Conservation (phyloP, 1,140 invertebrate genomes). For the Andricus grossulariae region DNA sequence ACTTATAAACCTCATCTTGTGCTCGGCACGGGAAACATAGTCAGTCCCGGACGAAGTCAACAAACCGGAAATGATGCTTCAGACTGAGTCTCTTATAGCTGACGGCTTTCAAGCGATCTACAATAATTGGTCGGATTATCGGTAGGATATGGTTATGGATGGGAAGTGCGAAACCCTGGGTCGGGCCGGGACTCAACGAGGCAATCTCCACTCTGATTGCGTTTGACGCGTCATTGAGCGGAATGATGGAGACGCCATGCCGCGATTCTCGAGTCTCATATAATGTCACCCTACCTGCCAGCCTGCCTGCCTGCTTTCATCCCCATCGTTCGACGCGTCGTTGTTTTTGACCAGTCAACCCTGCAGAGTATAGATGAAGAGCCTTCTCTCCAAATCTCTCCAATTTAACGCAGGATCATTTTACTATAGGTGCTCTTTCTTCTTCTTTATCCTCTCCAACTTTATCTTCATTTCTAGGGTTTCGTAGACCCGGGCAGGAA, state of each 20-base stretch:
- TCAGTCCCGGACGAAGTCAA: constrained; percentile 40
- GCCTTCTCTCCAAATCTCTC: not conserved
- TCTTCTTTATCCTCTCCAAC: too few relatives aligned
- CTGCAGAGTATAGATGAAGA: not conserved
- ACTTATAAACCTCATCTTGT: constrained; percentile 28
- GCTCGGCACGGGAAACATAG: constrained; percentile 22
- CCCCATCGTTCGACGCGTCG: not conserved
- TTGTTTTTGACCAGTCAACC: constrained; percentile 19
- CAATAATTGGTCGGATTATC: constrained; percentile 69
- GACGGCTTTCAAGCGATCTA: constrained; percentile 53
- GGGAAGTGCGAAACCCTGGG: constrained; percentile 55
- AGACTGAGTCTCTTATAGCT: constrained; percentile 42
- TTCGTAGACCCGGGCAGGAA: too few relatives aligned
- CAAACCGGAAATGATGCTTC: constrained; percentile 56
- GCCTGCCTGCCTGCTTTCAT: not conserved
- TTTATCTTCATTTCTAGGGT: too few relatives aligned
- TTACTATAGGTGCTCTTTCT: not conserved
- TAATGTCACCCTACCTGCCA: not conserved
- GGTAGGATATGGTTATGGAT: constrained; percentile 64
- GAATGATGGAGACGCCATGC: constrained; percentile 63
- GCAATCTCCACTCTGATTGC: constrained; percentile 67
- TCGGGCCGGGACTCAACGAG: constrained; percentile 47
- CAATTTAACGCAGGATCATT: constrained; percentile 10
- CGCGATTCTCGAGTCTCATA: constrained; percentile 49
- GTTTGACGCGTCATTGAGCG: constrained; percentile 68